Percentiles rank a stretch among this genome's conserved stretches.
Evolutionary conservation across 2,113 vertebrate species (phyloP).

Genomic region (Peromyscus polionotus): DNA sequence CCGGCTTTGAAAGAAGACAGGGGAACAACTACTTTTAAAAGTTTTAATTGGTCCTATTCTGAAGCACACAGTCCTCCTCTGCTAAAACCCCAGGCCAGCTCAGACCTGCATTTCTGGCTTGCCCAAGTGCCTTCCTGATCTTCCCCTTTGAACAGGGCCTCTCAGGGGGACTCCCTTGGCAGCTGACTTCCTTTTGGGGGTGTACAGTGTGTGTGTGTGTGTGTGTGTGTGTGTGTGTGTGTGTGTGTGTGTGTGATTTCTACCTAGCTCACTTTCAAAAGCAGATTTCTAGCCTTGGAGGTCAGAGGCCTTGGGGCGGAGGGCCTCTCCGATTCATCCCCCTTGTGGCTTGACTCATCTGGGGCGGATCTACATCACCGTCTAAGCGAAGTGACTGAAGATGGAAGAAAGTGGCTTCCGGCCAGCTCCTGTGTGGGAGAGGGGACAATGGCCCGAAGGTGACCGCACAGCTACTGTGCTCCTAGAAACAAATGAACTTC

Average conservation of each 20-base stretch:
- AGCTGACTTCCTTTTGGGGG: background rate
- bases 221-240: background rate
- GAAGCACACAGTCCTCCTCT: slow-evolving; percentile 72
- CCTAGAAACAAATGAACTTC: background rate
- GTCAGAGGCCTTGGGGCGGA: background rate
- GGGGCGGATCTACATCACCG: slow-evolving; percentile 35
- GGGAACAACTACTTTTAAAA: slow-evolving; percentile 80
- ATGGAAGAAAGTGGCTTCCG: slow-evolving; percentile 53
- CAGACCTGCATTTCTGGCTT: slow-evolving; percentile 80
- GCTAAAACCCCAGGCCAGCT: slow-evolving; percentile 81
- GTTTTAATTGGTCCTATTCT: slow-evolving; percentile 80
- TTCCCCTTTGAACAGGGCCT: slow-evolving; percentile 70
- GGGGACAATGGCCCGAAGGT: background rate
- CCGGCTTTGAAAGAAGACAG: slow-evolving; percentile 72
- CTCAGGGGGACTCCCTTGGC: slow-evolving; percentile 3
- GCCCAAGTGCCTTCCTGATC: slow-evolving; percentile 60
- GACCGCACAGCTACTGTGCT: background rate
- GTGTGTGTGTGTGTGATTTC: background rate
- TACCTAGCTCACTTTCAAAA: slow-evolving; percentile 32
- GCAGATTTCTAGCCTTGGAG: slow-evolving; percentile 11
- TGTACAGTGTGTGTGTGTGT: background rate
- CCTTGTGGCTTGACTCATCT: slow-evolving; percentile 70
- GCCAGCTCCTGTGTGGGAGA: slow-evolving; percentile 21
- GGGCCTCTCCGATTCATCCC: slow-evolving; percentile 12
- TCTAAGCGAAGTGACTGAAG: slow-evolving; percentile 13